Conservation (phyloP, 2,888 invertebrate species). For the Prosopocoilus inquinatus region DNA sequence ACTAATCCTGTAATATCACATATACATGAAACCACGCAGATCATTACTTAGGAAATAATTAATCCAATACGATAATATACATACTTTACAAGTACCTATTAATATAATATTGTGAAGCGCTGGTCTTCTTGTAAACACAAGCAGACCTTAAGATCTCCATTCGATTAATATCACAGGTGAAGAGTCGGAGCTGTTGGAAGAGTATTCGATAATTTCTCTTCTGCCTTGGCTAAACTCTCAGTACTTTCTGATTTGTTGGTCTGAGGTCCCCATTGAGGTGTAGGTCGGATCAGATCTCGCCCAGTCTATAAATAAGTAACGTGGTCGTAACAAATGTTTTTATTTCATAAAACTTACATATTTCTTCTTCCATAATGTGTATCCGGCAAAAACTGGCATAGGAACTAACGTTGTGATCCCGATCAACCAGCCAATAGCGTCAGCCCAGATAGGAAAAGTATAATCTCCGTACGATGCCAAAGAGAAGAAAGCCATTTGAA, state of each 20-base stretch:
- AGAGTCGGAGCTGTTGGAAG: not conserved
- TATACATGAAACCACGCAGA: no score
- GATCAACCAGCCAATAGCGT: slow-evolving; percentile 68
- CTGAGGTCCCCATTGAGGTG: slow-evolving; percentile 54
- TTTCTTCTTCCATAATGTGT: slow-evolving; percentile 48
- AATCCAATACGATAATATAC: no score
- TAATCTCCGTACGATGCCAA: slow-evolving; percentile 65
- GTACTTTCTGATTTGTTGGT: slow-evolving; percentile 37
- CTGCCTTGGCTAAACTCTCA: slow-evolving; percentile 22
- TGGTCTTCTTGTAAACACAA: no score
- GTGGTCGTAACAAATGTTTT: not conserved
- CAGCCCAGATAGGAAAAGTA: slow-evolving; percentile 69
- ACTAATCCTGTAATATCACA: no score
- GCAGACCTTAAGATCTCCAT: no score
- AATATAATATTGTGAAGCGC: no score
- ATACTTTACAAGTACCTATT: no score
- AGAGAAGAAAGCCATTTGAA: slow-evolving; percentile 67
- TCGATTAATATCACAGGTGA: no score
- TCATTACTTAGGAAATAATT: no score
- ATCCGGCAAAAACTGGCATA: slow-evolving; percentile 63
- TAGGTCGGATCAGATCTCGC: slow-evolving; percentile 54
- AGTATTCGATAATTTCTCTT: not conserved
- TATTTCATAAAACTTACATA: slow-evolving; percentile 45
- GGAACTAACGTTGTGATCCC: slow-evolving; percentile 68
- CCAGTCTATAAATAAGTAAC: slow-evolving; percentile 50